Evolutionary conservation across 2,888 invertebrate species (phyloP), one percentile per base, ranked within the genome.

Genomic region (Andrena bicolor): DNA sequence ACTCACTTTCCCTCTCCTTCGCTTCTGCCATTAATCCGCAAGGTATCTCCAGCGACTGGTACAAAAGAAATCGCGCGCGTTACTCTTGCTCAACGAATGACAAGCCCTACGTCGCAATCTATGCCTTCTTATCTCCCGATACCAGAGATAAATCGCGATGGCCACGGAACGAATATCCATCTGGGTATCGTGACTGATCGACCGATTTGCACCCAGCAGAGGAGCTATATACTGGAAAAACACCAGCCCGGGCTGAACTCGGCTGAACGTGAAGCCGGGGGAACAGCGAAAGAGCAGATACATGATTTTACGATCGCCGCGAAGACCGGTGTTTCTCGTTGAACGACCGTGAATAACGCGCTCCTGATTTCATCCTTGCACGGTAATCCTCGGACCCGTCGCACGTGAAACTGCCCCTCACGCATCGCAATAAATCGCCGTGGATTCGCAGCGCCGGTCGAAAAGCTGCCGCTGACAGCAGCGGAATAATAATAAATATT

Each of bases 221-320:
- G 41, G 28, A 48, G 48, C 26, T 26, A 1, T 41, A 41, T 41
- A 41, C 48, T 28, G 66, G n/a, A 48, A 49, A 32, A 58, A n/a
- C 74, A 58, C 35, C 26, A 28, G n/a, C 28, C 13, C 56, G 16
- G 13, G 26, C 23, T 13, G 7, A 10, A 13, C 13, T n/a, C 26
- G 10, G 13, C 35, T 23, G 16, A 35, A 28, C 53, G 68, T 30
- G n/a, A 23, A 26, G 28, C 28, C 20, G 20, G 2, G 23, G 63
- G 51, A 30, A 53, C 28, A 20, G 41, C n/a, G 56, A 51, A 51
- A 51, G n/a, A 20, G 35, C 58, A 58, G 69, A 41, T 53, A 65
- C 83, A 72, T 49, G 73, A 78, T 82, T 84, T 82, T 81, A 76
- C 35, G 64, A 78, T 71, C 70, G 63, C 76, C 26, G 10, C 32